These are phyloP conservation scores for Spinus olivaceus DNA, from an alignment of 2,797 vertebrate genomes.

Conservation along the genomic window DNA sequence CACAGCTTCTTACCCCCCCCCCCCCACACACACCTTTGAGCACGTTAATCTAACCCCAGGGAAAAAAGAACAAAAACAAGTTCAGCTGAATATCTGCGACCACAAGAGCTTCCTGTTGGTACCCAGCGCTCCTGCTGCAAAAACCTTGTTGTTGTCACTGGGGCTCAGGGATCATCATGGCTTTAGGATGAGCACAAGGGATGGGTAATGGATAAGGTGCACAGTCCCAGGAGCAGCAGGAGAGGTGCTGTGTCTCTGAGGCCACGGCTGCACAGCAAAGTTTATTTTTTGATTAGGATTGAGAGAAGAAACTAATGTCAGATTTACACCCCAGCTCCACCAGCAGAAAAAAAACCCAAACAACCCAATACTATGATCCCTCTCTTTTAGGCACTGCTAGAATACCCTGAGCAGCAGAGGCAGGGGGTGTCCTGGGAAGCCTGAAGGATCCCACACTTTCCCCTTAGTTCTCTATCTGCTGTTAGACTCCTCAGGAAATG, in stretches of 20 bases:
- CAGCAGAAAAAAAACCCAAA: background rate
- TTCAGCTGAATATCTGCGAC: background rate
- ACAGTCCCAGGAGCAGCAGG: background rate
- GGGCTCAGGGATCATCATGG: background rate
- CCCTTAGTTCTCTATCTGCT: background rate
- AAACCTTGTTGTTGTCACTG: rapidly evolving
- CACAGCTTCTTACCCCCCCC: background rate
- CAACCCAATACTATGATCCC: background rate
- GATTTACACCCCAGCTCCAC: background rate
- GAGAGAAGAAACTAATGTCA: background rate
- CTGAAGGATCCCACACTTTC: background rate
- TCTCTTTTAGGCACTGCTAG: background rate
- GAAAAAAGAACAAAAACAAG: background rate
- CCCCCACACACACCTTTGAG: background rate
- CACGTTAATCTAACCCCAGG: background rate
- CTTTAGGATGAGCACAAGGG: background rate
- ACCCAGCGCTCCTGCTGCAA: background rate
- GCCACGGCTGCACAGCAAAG: background rate
- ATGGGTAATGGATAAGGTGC: background rate
- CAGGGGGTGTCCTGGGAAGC: background rate
- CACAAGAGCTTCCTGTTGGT: constrained; percentile 13
- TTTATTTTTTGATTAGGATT: background rate
- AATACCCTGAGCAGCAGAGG: background rate
- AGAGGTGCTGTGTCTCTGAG: background rate
- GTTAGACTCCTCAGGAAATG: background rate